Evolutionary conservation across 2,113 vertebrate species (phyloP).

Genomic region (Chunga burmeisteri): DNA sequence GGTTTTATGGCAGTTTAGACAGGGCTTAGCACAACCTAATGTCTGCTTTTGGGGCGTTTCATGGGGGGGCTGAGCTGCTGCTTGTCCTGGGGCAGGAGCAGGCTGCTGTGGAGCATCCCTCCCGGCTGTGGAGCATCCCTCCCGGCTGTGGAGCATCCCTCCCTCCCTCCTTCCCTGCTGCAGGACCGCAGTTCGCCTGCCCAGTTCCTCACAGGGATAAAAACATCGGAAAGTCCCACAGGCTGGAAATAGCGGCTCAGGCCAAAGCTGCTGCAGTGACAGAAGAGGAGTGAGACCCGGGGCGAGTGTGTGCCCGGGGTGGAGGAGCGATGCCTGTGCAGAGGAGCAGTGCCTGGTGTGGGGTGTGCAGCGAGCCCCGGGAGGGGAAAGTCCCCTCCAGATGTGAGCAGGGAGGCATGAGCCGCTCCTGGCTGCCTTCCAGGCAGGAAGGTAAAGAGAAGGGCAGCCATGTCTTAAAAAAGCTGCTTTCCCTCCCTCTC

Average conservation of each 20-base stretch:
- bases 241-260: not conserved
- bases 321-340: not conserved
- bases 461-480: constrained; percentile 53
- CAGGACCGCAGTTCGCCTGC: fast-evolving
- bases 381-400: constrained; percentile 67
- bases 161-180: not conserved
- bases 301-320: fast-evolving
- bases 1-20: not conserved
- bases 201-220: not conserved
- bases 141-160: not conserved
- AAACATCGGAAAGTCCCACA: fast-evolving
- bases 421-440: constrained; percentile 49
- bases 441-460: constrained; percentile 70
- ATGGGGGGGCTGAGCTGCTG: fast-evolving
- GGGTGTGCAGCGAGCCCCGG: not conserved
- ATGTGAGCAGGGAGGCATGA: constrained; percentile 57
- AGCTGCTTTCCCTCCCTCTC: not conserved
- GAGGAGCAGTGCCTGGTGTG: not conserved
- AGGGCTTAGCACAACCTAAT: not conserved
- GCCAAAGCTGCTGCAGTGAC: not conserved
- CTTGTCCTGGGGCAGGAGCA: not conserved
- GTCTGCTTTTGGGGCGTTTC: not conserved
- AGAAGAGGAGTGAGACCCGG: not conserved
- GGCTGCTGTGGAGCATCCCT: not conserved
- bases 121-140: not conserved